These are phyloP conservation scores for Pollenia amentaria DNA, from an alignment of 2,888 invertebrate species.

Conservation along the genomic window DNA sequence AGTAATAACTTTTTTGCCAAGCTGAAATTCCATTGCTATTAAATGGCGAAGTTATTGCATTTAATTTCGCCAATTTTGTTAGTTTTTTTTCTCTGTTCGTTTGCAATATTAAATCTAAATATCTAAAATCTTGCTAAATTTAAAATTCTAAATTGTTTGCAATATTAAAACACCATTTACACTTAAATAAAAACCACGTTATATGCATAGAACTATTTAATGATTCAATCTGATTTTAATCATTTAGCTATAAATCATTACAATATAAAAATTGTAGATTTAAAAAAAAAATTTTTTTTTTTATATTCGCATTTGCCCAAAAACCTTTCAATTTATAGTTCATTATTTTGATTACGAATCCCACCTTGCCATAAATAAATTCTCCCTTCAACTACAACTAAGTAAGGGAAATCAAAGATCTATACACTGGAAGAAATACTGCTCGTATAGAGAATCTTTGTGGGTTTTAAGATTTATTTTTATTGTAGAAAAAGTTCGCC, in stretches of 20 bases:
- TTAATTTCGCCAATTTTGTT: too few relatives aligned
- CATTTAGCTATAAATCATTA: constrained; percentile 69
- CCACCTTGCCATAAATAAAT: constrained; percentile 69
- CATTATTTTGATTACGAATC: constrained; percentile 72
- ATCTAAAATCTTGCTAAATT: too few relatives aligned
- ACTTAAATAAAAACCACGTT: background rate
- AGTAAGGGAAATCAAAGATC: constrained; percentile 37
- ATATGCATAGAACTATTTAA: constrained; percentile 51
- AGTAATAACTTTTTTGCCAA: too few relatives aligned
- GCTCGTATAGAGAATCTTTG: background rate
- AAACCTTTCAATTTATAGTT: constrained; percentile 74
- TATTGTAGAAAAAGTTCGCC: too few relatives aligned
- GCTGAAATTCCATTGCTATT: too few relatives aligned
- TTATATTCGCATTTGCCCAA: constrained; percentile 50
- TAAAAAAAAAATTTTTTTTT: background rate
- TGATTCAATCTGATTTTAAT: constrained; percentile 57
- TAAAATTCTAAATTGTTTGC: background rate
- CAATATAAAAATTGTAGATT: constrained; percentile 49
- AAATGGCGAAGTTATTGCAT: too few relatives aligned
- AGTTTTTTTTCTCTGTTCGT: too few relatives aligned
- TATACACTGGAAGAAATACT: constrained; percentile 46
- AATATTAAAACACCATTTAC: constrained; percentile 5
- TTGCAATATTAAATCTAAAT: too few relatives aligned
- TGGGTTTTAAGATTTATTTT: background rate
- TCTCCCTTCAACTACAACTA: constrained; percentile 39